Percentiles rank a stretch among this genome's conserved stretches.
These are phyloP conservation scores for Drosophila ogumai DNA, from an alignment of 1,140 invertebrate genomes.

Conservation along the genomic window DNA sequence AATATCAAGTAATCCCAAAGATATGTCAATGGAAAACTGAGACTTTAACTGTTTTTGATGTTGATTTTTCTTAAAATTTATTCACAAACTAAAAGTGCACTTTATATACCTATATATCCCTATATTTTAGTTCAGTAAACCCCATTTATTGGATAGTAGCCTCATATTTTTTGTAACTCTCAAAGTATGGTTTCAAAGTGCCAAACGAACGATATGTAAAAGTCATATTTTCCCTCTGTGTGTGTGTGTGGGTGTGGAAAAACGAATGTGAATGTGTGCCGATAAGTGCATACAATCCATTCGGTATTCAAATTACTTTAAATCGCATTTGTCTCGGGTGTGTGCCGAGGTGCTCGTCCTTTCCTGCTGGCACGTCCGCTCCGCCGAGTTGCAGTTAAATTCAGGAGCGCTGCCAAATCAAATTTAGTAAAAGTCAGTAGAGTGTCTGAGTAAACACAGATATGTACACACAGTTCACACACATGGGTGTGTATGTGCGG, in stretches of 20 bases:
- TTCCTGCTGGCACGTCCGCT: constrained; percentile 53
- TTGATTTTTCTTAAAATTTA: background rate
- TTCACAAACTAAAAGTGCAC: background rate
- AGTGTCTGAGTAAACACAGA: constrained; percentile 32
- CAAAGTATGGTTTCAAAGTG: constrained; percentile 3
- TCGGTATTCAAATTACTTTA: constrained; percentile 81
- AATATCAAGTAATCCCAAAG: too few species aligned
- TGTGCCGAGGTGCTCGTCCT: constrained; percentile 44
- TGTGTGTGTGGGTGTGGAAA: background rate
- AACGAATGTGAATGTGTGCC: constrained; percentile 41
- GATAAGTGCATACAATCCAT: constrained; percentile 81
- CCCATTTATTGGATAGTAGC: background rate
- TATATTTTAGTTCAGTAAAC: background rate
- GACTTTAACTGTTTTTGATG: background rate
- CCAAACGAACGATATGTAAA: background rate
- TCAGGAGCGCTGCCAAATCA: constrained; percentile 59
- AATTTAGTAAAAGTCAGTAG: constrained; percentile 72
- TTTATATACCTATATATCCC: background rate
- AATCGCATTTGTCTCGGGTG: constrained; percentile 79
- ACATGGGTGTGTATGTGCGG: background rate
- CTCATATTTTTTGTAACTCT: constrained; percentile 2
- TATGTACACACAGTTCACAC: constrained; percentile 17
- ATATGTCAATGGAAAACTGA: background rate
- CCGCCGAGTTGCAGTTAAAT: constrained; percentile 63
- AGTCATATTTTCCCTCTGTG: constrained; percentile 19